These are phyloP conservation scores for Vicugna pacos DNA, from an alignment of 2,113 vertebrate species.

Conservation along the genomic window DNA sequence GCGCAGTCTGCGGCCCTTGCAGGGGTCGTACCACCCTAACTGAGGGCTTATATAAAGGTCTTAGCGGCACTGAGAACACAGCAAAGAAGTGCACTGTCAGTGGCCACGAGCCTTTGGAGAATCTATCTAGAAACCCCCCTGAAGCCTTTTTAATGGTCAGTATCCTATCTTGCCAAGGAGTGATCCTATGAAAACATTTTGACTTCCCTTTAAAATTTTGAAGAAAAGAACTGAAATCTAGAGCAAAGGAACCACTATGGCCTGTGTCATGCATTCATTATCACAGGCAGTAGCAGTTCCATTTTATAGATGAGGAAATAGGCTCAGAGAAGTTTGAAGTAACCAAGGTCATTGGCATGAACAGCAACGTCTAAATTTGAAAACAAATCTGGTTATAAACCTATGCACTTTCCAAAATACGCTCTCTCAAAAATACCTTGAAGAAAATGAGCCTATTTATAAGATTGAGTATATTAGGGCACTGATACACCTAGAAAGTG, in stretches of 20 bases:
- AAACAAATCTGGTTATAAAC: not conserved
- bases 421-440: not conserved
- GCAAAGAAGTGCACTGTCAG: not conserved
- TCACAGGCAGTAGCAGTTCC: not conserved
- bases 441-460: not conserved
- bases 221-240: not conserved
- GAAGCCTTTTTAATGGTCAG: not conserved
- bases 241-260: not conserved
- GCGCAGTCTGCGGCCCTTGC: not conserved
- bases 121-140: not conserved
- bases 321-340: not conserved
- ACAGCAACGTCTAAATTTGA: not conserved
- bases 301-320: not conserved
- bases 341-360: not conserved
- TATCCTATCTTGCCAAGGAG: not conserved
- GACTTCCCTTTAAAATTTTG: not conserved
- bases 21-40: too few relatives aligned
- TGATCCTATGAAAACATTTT: not conserved
- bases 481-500: not conserved
- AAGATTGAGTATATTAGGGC: not conserved
- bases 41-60: not conserved
- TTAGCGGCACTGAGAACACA: not conserved
- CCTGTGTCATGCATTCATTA: not conserved
- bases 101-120: not conserved
- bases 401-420: not conserved